Evolutionary conservation across 2,797 vertebrate species (phyloP).

Genomic region (Dallia pectoralis): DNA sequence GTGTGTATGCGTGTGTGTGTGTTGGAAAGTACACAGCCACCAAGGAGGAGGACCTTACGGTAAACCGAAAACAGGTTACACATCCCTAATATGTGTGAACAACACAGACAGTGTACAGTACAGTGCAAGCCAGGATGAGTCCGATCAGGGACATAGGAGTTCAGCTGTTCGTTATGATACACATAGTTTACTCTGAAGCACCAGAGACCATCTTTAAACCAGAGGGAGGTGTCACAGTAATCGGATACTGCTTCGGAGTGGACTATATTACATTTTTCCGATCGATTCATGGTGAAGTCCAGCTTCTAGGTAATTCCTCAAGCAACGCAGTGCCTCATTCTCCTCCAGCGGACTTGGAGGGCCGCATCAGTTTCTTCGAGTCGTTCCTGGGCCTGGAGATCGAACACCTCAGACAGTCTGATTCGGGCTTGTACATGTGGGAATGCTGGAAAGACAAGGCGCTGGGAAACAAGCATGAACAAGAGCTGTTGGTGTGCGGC

Average conservation of each 20-base stretch:
- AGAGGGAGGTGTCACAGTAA: conserved; percentile 40
- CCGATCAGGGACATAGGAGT: conserved; percentile 28
- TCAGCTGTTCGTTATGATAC: conserved; percentile 56
- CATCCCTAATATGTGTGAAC: conserved; percentile 24
- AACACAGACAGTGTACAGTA: conserved; percentile 26
- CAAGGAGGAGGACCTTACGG: conserved; percentile 51
- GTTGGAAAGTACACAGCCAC: conserved; percentile 31
- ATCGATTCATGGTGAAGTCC: conserved; percentile 43
- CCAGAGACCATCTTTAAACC: conserved; percentile 40
- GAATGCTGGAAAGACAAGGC: conserved; percentile 67
- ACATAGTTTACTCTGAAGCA: conserved; percentile 31
- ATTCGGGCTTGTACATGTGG: conserved; percentile 66
- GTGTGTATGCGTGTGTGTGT: not conserved
- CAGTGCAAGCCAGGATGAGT: conserved; percentile 55
- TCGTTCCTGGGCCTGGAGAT: conserved; percentile 61
- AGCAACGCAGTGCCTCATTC: not conserved
- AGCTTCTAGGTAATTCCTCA: conserved; percentile 71
- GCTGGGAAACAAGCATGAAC: conserved; percentile 27
- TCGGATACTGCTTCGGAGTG: conserved; percentile 70
- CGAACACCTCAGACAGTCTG: conserved; percentile 47
- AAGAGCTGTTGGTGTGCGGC: conserved; percentile 62
- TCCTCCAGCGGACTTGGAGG: conserved; percentile 46
- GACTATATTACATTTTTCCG: conserved; percentile 68
- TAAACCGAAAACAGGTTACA: conserved; percentile 33
- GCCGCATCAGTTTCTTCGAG: conserved; percentile 45